phyloP scores from a whole-genome alignment of 1,140 invertebrate species.

The Nylanderia fulva region DNA sequence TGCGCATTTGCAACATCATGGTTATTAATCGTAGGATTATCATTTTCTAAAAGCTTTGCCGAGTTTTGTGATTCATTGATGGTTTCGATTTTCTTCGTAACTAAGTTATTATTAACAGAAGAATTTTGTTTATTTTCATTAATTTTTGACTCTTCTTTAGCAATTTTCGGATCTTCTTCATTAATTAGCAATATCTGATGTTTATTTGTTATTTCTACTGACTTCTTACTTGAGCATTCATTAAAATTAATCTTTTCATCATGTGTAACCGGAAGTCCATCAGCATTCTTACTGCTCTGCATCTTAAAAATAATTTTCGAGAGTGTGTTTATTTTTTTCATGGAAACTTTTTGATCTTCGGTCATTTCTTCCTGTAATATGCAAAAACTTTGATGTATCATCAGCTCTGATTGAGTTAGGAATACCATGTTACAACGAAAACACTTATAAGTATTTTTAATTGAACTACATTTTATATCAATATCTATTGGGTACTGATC shows the following conservation, averaged over 20 bases:
- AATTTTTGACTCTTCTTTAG: background rate
- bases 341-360: background rate
- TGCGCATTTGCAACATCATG: background rate
- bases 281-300: background rate
- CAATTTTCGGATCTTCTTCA: background rate
- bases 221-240: background rate
- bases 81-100: background rate
- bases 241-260: background rate
- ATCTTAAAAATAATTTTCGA: background rate
- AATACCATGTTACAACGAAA: slow-evolving; percentile 60
- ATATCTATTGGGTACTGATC: slow-evolving; percentile 32
- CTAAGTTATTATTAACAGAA: background rate
- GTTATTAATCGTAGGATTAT: background rate
- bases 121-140: background rate
- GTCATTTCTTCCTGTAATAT: background rate
- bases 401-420: slow-evolving; percentile 39
- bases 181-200: background rate
- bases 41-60: background rate
- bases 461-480: slow-evolving; percentile 48
- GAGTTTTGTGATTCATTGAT: slow-evolving; percentile 1
- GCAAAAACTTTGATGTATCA: slow-evolving; percentile 60
- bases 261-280: background rate
- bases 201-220: background rate
- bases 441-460: slow-evolving; percentile 52
- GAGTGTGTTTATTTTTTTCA: background rate